Evolutionary conservation across 64 coral and sea anemone species (phyloP).

Genomic region (Pachyseris speciosa): DNA sequence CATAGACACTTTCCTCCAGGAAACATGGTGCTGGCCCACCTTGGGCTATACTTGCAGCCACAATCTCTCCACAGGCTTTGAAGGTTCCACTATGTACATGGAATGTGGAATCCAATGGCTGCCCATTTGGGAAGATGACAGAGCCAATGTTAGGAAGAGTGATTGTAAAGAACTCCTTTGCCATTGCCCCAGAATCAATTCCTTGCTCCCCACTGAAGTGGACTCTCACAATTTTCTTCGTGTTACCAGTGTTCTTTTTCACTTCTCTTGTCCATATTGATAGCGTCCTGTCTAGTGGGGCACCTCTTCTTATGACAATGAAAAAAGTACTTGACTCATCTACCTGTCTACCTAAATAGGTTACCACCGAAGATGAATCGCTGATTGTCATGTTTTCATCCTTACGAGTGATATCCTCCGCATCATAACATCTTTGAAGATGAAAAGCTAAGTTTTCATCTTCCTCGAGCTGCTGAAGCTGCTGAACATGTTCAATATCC

Average conservation of each 20-base stretch:
- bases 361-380: neutral
- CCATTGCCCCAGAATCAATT: conserved; percentile 42
- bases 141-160: conserved; percentile 13
- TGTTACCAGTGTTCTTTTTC: neutral
- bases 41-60: conserved; percentile 53
- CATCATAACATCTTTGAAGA: conserved; percentile 11
- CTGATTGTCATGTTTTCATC: neutral
- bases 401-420: neutral
- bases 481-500: neutral
- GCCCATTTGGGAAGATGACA: conserved; percentile 55
- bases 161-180: conserved; percentile 17
- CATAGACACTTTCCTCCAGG: conserved; percentile 52
- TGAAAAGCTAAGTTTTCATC: conserved; percentile 11
- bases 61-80: conserved; percentile 43
- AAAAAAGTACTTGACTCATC: conserved; percentile 3
- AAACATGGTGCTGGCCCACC: conserved; percentile 50
- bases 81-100: conserved; percentile 46
- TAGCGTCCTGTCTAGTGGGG: neutral
- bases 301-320: conserved; percentile 37
- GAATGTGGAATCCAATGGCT: conserved; percentile 31
- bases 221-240: neutral
- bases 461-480: neutral
- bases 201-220: conserved; percentile 36
- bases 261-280: conserved; percentile 32
- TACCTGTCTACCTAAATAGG: neutral